These are phyloP conservation scores for Melinopterus prodromus DNA, from an alignment of 2,888 invertebrate species.

Conservation along the genomic window DNA sequence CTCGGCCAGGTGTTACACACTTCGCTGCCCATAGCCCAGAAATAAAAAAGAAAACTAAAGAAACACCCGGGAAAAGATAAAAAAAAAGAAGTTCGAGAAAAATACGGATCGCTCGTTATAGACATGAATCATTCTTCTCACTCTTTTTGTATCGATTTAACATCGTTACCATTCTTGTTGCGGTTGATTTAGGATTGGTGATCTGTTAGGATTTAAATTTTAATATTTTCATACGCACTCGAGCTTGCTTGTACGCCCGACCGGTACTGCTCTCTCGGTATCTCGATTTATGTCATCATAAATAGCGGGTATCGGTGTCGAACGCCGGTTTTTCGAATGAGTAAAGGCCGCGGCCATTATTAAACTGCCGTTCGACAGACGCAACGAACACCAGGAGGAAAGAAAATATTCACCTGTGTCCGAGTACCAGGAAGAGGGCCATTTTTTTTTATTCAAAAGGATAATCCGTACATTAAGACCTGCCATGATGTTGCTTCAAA, in stretches of 20 bases:
- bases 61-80: constrained; percentile 33
- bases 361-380: too few species aligned
- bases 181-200: constrained; percentile 53
- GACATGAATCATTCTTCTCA: constrained; percentile 48
- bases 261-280: background rate
- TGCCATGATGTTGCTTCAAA: too few species aligned
- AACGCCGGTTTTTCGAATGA: background rate
- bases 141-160: constrained; percentile 51
- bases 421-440: too few species aligned
- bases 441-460: too few species aligned
- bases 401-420: too few species aligned
- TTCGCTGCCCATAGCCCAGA: constrained; percentile 43
- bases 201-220: constrained; percentile 47
- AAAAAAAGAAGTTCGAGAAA: constrained; percentile 32
- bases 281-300: background rate
- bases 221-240: constrained; percentile 31
- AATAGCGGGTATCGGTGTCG: background rate
- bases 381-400: too few species aligned
- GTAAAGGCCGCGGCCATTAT: background rate
- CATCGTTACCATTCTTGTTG: constrained; percentile 54
- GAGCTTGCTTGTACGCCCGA: background rate
- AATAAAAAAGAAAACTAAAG: constrained; percentile 36
- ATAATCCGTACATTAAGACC: too few species aligned
- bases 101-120: constrained; percentile 44
- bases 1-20: constrained; percentile 49